A percentile compares a stretch with the other conserved stretches of the same genome.
Conservation (phyloP, 2,888 invertebrate species). For the Neoaliturus tenellus region DNA sequence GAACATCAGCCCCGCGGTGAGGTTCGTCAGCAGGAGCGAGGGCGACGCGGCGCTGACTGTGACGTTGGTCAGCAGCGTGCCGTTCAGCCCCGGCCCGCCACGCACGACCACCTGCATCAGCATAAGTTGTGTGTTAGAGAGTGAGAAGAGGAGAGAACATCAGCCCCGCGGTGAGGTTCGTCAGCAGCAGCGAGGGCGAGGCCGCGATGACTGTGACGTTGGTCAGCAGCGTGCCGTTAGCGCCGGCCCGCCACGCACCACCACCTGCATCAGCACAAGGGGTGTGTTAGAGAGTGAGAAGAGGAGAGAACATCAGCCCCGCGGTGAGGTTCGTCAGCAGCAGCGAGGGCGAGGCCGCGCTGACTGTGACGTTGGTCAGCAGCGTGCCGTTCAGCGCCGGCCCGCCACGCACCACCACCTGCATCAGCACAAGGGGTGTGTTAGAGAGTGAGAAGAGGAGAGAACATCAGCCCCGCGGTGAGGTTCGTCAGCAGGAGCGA, state of each 20-base stretch:
- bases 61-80: slow-evolving; percentile 76
- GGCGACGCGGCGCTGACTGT: slow-evolving; percentile 81
- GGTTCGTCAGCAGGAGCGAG: slow-evolving; percentile 85
- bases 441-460: too few species aligned
- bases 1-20: slow-evolving; percentile 89
- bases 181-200: too few species aligned
- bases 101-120: slow-evolving; percentile 44
- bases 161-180: too few species aligned
- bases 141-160: too few species aligned
- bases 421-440: too few species aligned
- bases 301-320: slow-evolving; percentile 88
- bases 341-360: slow-evolving; percentile 80
- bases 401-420: slow-evolving; percentile 54
- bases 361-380: slow-evolving; percentile 80
- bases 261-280: too few species aligned
- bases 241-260: too few species aligned
- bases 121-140: too few species aligned
- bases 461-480: slow-evolving; percentile 87
- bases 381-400: slow-evolving; percentile 68
- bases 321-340: slow-evolving; percentile 88
- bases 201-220: too few species aligned
- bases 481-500: slow-evolving; percentile 88
- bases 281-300: too few species aligned
- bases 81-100: slow-evolving; percentile 55
- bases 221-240: too few species aligned